Percentiles rank a stretch among this genome's conserved stretches.
Evolutionary conservation across 1,140 invertebrate species (phyloP).

Genomic region (Bombyx mandarina): DNA sequence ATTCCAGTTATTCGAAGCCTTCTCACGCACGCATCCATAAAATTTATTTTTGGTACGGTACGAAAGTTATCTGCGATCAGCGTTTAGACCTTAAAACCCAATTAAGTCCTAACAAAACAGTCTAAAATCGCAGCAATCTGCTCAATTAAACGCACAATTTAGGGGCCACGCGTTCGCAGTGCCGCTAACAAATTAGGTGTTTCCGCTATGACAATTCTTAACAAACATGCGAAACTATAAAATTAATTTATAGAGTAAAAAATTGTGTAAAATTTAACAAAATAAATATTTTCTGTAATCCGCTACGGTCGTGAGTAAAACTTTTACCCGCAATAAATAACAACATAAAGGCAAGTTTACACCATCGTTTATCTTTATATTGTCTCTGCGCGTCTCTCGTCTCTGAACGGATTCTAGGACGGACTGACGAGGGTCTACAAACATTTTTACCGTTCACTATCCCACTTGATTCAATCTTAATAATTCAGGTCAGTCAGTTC

Average conservation of each 20-base stretch:
- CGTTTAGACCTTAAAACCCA: slow-evolving; percentile 47
- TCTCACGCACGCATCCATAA: slow-evolving; percentile 55
- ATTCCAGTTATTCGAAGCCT: slow-evolving; percentile 33
- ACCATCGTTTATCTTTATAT: too few species aligned
- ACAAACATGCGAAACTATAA: slow-evolving; percentile 16
- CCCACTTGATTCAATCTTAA: too few species aligned
- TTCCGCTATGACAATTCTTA: slow-evolving; percentile 16
- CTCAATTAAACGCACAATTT: slow-evolving; percentile 40
- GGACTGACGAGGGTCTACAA: too few species aligned
- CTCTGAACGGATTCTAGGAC: too few species aligned
- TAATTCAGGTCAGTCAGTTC: too few species aligned
- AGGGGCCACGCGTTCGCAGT: slow-evolving; percentile 8
- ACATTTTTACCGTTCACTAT: too few species aligned
- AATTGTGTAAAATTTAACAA: too few species aligned
- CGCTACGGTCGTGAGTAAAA: too few species aligned
- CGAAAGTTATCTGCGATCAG: slow-evolving; percentile 49
- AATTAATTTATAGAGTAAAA: not conserved
- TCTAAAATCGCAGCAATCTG: slow-evolving; percentile 38
- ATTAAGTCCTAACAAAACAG: slow-evolving; percentile 47
- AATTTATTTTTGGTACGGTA: slow-evolving; percentile 55
- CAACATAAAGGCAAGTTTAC: too few species aligned
- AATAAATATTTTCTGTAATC: too few species aligned
- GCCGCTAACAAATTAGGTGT: slow-evolving; percentile 25
- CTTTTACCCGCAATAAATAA: too few species aligned
- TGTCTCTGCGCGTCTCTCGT: too few species aligned